phyloP scores from a whole-genome alignment of 2,113 vertebrate genomes.

The Antigone vipio region DNA sequence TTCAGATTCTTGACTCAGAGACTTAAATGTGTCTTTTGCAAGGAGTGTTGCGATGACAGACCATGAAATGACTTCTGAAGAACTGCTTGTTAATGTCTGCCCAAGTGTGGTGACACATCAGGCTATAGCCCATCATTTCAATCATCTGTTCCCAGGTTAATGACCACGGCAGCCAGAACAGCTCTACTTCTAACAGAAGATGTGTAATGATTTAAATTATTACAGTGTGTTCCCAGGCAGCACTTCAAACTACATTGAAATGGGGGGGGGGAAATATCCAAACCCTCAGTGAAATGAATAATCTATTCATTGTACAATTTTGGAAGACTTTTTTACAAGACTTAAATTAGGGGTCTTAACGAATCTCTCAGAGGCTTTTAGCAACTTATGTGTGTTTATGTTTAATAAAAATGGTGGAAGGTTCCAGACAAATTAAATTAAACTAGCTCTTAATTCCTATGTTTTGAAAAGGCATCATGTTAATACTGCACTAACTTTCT shows the following conservation, averaged over 20 bases:
- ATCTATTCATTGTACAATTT: constrained; percentile 35
- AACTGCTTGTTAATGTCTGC: neutral
- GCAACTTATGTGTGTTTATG: constrained; percentile 31
- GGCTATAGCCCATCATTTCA: neutral
- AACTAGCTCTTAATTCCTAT: constrained; percentile 44
- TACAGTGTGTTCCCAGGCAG: constrained; percentile 24
- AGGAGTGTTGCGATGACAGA: neutral
- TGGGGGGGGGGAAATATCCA: neutral
- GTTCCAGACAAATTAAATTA: constrained; percentile 56
- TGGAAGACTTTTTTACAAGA: constrained; percentile 30
- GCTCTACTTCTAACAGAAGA: neutral
- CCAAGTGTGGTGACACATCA: neutral
- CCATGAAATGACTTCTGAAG: neutral
- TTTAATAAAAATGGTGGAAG: constrained; percentile 36
- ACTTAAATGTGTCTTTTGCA: neutral
- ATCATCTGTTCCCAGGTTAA: constrained; percentile 23
- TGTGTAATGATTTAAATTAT: neutral
- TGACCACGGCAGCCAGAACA: neutral
- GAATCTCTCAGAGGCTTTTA: constrained; percentile 47
- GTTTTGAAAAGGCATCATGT: constrained; percentile 44
- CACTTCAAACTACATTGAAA: constrained; percentile 38
- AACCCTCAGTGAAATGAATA: constrained; percentile 36
- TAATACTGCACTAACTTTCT: constrained; percentile 44
- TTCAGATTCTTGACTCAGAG: neutral
- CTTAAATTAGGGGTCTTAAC: constrained; percentile 22